Evolutionary conservation across 2,888 invertebrate genomes (phyloP), one percentile per base, ranked within the genome.

Genomic region (Xiphydria camelus): DNA sequence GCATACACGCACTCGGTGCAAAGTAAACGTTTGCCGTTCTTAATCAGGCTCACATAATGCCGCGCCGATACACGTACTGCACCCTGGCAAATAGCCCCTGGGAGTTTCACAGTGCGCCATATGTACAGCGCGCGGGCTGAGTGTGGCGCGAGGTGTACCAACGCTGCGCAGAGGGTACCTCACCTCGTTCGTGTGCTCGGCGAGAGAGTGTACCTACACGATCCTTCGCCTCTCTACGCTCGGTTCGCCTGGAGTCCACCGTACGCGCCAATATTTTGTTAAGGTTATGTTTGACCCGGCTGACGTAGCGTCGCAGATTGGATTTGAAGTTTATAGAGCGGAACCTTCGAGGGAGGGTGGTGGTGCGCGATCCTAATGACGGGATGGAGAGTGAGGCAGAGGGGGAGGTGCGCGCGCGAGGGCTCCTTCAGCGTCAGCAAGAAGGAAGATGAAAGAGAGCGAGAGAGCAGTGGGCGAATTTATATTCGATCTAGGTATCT

Each of bases 41-140:
- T 72, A 75, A 75, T 74, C 71, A 74, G 71, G 69, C 73, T 62
- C 57, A 61, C 68, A 73, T 73, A 75, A 74, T 75, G 64, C 71
- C 66, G 55, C 52, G 58, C 62, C 61, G 62, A 64, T 59, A 60
- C 58, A 58, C 59, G 53, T 56, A 59, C 61, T 42, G 53, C 51
- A 54, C 51, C 37, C 46, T 41, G 45, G 62, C 69, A 73, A 73
- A 73, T 64, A 73, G 70, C 73, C 72, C 56, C 59, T 61, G 64
- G 74, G 65, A 49, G 59, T 63, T 42, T 51, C 59, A 53, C 60
- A 57, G 61, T 59, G 53, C 59, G 57, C 66, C 68, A 66, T 70
- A 67, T 68, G 57, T 55, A 57, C 35, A n/a, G n/a, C n/a, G n/a
- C n/a, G n/a, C n/a, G n/a, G n/a, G n/a, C n/a, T n/a, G n/a, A n/a